Evolutionary conservation across 2,888 invertebrate genomes (phyloP).

Genomic region (Ommatoiulus sabulosus): DNA sequence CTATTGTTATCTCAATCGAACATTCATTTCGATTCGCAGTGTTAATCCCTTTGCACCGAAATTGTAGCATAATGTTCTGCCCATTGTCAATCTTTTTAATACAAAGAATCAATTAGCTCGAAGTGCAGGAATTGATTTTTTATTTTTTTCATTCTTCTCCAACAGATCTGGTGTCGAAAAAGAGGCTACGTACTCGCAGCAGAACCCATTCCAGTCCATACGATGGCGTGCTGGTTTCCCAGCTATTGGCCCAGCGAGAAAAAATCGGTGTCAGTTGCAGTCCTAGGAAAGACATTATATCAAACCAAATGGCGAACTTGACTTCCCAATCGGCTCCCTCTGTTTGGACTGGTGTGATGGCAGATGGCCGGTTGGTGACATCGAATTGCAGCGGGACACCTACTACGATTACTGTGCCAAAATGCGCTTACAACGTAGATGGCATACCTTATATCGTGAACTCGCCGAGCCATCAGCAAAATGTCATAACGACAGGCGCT

Average conservation of each 20-base stretch:
- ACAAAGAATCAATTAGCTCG: background rate
- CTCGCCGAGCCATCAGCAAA: slow-evolving; percentile 59
- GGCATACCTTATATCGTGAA: slow-evolving; percentile 50
- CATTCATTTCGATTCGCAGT: background rate
- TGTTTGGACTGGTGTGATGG: slow-evolving; percentile 49
- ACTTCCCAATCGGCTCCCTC: background rate
- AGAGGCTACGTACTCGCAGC: slow-evolving; percentile 60
- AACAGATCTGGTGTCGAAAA: slow-evolving; percentile 58
- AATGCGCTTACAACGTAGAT: slow-evolving; percentile 51
- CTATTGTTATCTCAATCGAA: no score
- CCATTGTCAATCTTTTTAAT: background rate
- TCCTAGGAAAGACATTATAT: slow-evolving; percentile 48
- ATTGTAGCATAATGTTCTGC: background rate
- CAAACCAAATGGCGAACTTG: background rate
- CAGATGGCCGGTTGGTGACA: slow-evolving; percentile 47
- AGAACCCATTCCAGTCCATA: slow-evolving; percentile 62
- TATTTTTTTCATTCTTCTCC: background rate
- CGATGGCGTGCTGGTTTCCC: slow-evolving; percentile 65
- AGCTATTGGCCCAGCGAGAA: slow-evolving; percentile 64
- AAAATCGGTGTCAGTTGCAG: slow-evolving; percentile 60
- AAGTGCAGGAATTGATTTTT: background rate
- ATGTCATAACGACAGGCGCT: background rate
- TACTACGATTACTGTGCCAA: slow-evolving; percentile 37
- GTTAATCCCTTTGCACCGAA: background rate
- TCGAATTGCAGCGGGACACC: slow-evolving; percentile 21